Conservation (phyloP, 2,797 vertebrate species). For the Clarias pachynema region DNA sequence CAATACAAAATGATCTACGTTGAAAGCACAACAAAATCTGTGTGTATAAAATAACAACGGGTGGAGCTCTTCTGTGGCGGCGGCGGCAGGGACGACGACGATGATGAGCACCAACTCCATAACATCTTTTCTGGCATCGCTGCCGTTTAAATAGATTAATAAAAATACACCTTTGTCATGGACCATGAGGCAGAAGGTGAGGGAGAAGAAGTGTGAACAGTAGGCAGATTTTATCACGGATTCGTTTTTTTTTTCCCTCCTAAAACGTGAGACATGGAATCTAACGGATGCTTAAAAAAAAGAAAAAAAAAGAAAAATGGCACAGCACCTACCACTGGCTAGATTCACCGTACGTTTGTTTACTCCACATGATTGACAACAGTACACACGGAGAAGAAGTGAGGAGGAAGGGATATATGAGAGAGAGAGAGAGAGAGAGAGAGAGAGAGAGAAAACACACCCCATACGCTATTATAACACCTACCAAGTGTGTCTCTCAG, state of each 20-base stretch:
- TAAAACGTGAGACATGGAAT: constrained; percentile 78
- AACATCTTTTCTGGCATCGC: constrained; percentile 64
- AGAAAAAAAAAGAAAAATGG: constrained; percentile 71
- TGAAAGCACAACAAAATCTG: constrained; percentile 95
- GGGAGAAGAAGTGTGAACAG: constrained; percentile 80
- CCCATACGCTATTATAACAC: constrained; percentile 60
- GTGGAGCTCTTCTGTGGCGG: constrained; percentile 83
- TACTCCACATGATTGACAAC: constrained; percentile 94
- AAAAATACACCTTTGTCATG: constrained; percentile 98
- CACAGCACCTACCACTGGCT: constrained; percentile 97
- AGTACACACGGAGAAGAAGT: constrained; percentile 69
- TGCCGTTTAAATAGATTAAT: constrained; percentile 95
- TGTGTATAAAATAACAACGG: constrained; percentile 94
- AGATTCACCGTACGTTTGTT: constrained; percentile 92
- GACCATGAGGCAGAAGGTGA: constrained; percentile 76
- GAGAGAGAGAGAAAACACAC: constrained; percentile 69
- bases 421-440: neutral
- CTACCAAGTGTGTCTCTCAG: constrained; percentile 54
- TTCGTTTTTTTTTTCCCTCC: constrained; percentile 67
- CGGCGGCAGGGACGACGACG: constrained; percentile 78
- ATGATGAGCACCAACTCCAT: constrained; percentile 81
- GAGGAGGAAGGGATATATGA: neutral
- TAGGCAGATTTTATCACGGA: constrained; percentile 79
- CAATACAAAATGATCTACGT: constrained; percentile 97
- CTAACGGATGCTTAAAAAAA: constrained; percentile 62